Conservation (phyloP, 2,113 vertebrate species). For the Pantherophis guttatus region DNA sequence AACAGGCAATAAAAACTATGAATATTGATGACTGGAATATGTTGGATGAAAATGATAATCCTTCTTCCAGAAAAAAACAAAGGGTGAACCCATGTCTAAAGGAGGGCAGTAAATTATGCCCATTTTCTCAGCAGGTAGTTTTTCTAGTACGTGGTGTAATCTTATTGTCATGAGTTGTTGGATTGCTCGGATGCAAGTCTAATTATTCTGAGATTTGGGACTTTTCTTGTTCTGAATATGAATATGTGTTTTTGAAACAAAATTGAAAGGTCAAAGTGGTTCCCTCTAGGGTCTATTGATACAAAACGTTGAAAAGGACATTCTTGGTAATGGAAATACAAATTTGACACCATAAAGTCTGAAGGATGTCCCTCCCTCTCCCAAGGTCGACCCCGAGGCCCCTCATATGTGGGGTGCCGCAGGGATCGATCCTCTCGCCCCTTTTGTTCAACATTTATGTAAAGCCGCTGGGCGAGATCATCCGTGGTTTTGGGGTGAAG, state of each 20-base stretch:
- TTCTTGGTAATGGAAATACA: not conserved
- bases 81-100: rapidly evolving
- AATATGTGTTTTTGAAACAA: not conserved
- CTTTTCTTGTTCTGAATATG: not conserved
- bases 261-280: not conserved
- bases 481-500: too few relatives aligned
- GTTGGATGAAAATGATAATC: not conserved
- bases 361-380: not conserved
- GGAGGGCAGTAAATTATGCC: not conserved
- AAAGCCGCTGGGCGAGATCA: too few relatives aligned
- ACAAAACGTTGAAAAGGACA: not conserved
- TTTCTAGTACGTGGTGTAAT: not conserved
- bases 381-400: too few relatives aligned
- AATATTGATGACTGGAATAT: not conserved
- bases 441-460: too few relatives aligned
- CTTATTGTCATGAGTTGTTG: not conserved
- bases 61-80: not conserved
- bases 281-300: not conserved
- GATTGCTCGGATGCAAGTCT: not conserved
- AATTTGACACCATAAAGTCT: not conserved
- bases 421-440: too few relatives aligned
- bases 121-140: rapidly evolving
- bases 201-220: not conserved
- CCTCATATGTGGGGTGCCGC: too few relatives aligned
- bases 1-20: not conserved